Evolutionary conservation across 2,113 vertebrate species (phyloP).

Genomic region (Polypterus bichir): DNA sequence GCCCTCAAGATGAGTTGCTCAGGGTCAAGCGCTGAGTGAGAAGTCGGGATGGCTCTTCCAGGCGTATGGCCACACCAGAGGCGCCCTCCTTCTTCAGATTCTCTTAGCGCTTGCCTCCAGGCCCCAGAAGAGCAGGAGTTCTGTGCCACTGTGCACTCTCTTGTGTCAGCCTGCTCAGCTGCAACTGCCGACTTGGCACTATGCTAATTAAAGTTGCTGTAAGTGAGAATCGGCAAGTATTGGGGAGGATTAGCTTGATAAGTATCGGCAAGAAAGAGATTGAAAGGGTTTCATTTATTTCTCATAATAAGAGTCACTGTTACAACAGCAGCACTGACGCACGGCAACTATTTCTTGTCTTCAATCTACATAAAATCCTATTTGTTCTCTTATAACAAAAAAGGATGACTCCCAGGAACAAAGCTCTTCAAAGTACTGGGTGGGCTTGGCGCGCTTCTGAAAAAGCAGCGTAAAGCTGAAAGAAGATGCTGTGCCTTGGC

Average conservation of each 20-base stretch:
- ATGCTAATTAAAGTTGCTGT: conserved; percentile 64
- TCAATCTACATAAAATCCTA: conserved; percentile 59
- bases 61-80: too few relatives aligned
- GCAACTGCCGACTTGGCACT: conserved; percentile 41
- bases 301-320: conserved; percentile 60
- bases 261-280: conserved; percentile 53
- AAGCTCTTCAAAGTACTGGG: conserved; percentile 43
- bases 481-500: too few relatives aligned
- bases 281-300: conserved; percentile 62
- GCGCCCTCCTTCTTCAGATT: too few relatives aligned
- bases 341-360: conserved; percentile 49
- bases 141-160: too few relatives aligned
- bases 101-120: too few relatives aligned
- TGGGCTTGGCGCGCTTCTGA: conserved; percentile 9
- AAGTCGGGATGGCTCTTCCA: too few relatives aligned
- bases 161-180: too few relatives aligned
- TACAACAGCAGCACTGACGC: conserved; percentile 54
- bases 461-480: too few relatives aligned
- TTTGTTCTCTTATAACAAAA: conserved; percentile 57
- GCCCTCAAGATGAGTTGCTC: too few relatives aligned
- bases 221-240: conserved; percentile 49
- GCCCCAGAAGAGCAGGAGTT: too few relatives aligned
- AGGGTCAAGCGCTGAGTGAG: too few relatives aligned
- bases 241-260: conserved; percentile 62
- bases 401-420: conserved; percentile 45